Conservation (phyloP, 2,113 vertebrate species). For the Falcunculus frontatus region DNA sequence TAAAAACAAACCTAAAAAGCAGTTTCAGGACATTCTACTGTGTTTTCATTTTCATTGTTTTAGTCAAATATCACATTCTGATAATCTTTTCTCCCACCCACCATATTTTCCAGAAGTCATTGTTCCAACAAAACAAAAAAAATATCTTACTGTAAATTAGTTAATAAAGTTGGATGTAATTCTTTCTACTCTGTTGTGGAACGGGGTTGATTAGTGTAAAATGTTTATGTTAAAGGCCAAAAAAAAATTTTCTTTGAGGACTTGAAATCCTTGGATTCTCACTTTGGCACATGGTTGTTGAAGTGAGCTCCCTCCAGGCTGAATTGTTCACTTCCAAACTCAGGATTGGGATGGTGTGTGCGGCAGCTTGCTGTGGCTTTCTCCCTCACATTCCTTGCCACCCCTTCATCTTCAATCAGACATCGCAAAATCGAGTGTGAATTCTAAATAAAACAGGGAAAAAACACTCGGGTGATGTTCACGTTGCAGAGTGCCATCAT, state of each 20-base stretch:
- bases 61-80: neutral
- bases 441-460: slow-evolving; percentile 49
- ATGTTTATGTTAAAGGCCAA: neutral
- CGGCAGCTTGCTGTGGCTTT: slow-evolving; percentile 46
- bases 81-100: neutral
- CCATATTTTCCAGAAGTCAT: neutral
- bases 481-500: neutral
- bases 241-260: neutral
- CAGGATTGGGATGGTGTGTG: neutral
- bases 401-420: slow-evolving; percentile 59
- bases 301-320: neutral
- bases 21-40: neutral
- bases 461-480: slow-evolving; percentile 14
- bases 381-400: slow-evolving; percentile 22
- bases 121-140: neutral
- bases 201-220: fast-evolving
- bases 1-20: neutral
- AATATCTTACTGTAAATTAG: neutral
- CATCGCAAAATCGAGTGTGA: slow-evolving; percentile 1
- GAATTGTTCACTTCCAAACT: slow-evolving; percentile 3
- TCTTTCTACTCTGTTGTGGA: neutral
- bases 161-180: neutral
- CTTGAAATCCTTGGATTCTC: neutral
- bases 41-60: neutral
- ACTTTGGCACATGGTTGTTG: neutral